Base-by-base conservation (phyloP, 1,140 invertebrate species). In the Zaprionus lachaisei region DNA sequence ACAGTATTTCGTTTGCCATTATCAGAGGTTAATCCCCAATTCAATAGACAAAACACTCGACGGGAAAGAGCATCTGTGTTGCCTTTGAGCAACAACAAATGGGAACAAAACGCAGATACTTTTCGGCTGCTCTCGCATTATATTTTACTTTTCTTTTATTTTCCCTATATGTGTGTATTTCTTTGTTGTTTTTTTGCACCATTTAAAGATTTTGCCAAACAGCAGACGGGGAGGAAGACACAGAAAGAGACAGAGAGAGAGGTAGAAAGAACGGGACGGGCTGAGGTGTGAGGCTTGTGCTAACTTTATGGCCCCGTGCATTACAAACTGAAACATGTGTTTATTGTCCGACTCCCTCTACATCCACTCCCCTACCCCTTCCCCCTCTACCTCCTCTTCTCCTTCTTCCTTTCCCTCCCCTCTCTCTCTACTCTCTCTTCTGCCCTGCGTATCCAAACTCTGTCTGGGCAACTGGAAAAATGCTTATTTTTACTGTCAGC, bases 301-400 rank as follows among this genome's bases (percentile, higher is more conserved):
- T 57, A 87, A 86, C 80, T 86, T 86, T 86, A 86, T 74, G 84
- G 83, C 77, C 67, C 63, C 83, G 73, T 81, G 84, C 76, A 83
- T 86, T 86, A 87, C 83, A 86, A 89, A 89, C 83, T 83, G 84
- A 86, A 86, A 86, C 84, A 86, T 86, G 84, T 86, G 83, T 86
- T 86, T 86, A 86, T 86, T 86, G 80, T 86, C 83, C 83, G 26
- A 78, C 80, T 38, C 67, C 24, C 78, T 66, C 66, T 51, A 37
- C 11, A 58, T 70, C 58, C 12, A 12, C 38, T 44, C 22, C 2
- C 22, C 12, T 12, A 28, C 24, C 26, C 44, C 12, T 12, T 47
- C 24, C 26, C 44, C 9, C 7, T 15, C 17, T 11, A 55, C 34
- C 47, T n/a, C 20, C 9, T 24, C 22, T 5, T 5, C 6, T 22